phyloP scores from a whole-genome alignment of 2,113 vertebrate genomes.

The Eulemur rufifrons region DNA sequence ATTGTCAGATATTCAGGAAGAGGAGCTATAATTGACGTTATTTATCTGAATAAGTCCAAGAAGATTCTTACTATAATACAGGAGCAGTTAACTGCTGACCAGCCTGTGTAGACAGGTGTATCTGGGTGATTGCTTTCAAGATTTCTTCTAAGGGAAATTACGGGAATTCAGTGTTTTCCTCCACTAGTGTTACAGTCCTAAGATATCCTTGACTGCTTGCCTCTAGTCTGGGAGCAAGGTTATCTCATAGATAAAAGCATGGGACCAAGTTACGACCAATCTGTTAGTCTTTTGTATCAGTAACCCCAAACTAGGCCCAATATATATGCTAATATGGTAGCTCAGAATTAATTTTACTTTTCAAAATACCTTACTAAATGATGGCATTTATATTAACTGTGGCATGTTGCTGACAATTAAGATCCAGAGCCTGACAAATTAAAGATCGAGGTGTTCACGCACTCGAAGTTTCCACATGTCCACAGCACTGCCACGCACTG shows the following conservation, averaged over 20 bases:
- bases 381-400: not conserved
- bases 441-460: not conserved
- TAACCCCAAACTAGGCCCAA: not conserved
- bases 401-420: not conserved
- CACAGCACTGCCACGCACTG: not conserved
- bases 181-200: not conserved
- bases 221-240: not conserved
- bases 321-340: not conserved
- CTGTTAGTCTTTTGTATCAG: not conserved
- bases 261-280: not conserved
- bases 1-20: not conserved
- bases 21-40: not conserved
- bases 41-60: not conserved
- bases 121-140: slow-evolving; percentile 8
- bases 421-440: not conserved
- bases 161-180: not conserved
- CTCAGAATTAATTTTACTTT: slow-evolving; percentile 11
- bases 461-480: not conserved
- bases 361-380: not conserved
- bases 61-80: not conserved
- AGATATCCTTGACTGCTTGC: not conserved
- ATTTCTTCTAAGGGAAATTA: not conserved
- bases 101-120: not conserved
- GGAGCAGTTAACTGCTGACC: not conserved
- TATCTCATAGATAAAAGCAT: not conserved